Percentiles rank a stretch among this genome's conserved stretches.
These are phyloP conservation scores for Spinus pinus DNA, from an alignment of 2,797 vertebrate genomes.

Conservation along the genomic window DNA sequence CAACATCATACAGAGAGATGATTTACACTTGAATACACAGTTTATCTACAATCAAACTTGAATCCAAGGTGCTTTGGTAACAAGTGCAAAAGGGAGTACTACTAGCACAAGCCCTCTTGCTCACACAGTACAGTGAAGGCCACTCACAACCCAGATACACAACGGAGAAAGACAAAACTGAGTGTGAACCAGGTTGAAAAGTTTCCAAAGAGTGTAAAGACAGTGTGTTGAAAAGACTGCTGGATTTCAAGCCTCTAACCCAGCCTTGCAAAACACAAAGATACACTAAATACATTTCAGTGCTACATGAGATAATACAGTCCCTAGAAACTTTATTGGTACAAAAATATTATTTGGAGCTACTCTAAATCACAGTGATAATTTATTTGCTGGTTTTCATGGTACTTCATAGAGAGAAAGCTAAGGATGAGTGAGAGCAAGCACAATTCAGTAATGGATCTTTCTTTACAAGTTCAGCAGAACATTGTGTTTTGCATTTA, in stretches of 20 bases:
- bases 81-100: neutral
- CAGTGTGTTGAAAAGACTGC: rapidly evolving
- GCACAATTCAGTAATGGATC: neutral
- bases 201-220: neutral
- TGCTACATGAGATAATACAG: neutral
- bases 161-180: neutral
- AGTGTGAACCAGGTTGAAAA: neutral
- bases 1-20: neutral
- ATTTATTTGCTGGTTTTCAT: neutral
- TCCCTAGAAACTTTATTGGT: neutral
- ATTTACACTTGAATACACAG: neutral
- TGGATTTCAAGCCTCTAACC: neutral
- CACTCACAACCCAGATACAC: rapidly evolving
- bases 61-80: neutral
- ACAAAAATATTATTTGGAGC: neutral
- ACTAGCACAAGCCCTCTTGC: neutral
- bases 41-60: neutral
- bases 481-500: neutral
- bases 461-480: neutral
- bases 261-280: neutral
- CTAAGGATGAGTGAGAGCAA: neutral
- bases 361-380: neutral
- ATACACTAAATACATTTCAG: neutral
- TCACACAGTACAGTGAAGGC: neutral
- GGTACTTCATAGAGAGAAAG: neutral